These are phyloP conservation scores for Pteronura brasiliensis DNA, from an alignment of 2,113 vertebrate species.

Conservation along the genomic window DNA sequence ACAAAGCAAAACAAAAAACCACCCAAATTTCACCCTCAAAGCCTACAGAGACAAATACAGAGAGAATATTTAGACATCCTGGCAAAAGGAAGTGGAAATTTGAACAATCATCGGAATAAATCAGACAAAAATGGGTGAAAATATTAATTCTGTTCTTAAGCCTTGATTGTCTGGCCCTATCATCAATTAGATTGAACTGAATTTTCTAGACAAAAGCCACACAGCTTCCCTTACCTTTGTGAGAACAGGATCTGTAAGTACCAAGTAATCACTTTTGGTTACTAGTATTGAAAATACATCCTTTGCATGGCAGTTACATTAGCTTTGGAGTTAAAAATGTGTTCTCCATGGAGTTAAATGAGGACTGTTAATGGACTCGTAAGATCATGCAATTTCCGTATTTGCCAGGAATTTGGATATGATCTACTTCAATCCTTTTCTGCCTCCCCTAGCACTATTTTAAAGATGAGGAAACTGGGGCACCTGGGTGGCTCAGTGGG, in stretches of 20 bases:
- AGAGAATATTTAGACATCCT: not conserved
- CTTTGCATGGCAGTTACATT: not conserved
- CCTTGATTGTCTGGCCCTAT: not conserved
- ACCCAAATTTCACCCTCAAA: not conserved
- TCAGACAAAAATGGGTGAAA: not conserved
- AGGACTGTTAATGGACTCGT: not conserved
- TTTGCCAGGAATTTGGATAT: not conserved
- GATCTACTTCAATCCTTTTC: not conserved
- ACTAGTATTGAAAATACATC: not conserved
- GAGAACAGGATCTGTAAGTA: not conserved
- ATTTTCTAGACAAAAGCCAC: not conserved
- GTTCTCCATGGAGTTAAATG: not conserved
- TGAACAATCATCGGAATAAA: not conserved
- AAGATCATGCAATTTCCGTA: not conserved
- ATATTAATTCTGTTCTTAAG: slow-evolving; percentile 26
- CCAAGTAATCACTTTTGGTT: not conserved
- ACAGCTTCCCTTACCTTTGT: not conserved
- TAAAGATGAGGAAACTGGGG: not conserved
- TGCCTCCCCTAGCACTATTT: not conserved
- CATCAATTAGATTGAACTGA: not conserved
- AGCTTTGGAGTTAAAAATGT: not conserved
- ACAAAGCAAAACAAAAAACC: not conserved
- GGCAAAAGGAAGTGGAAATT: not conserved
- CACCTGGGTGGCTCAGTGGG: too few species aligned
- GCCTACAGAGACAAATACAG: not conserved